Evolutionary conservation across 2,888 invertebrate species (phyloP).

Genomic region (Xestoiulus laeticollis): DNA sequence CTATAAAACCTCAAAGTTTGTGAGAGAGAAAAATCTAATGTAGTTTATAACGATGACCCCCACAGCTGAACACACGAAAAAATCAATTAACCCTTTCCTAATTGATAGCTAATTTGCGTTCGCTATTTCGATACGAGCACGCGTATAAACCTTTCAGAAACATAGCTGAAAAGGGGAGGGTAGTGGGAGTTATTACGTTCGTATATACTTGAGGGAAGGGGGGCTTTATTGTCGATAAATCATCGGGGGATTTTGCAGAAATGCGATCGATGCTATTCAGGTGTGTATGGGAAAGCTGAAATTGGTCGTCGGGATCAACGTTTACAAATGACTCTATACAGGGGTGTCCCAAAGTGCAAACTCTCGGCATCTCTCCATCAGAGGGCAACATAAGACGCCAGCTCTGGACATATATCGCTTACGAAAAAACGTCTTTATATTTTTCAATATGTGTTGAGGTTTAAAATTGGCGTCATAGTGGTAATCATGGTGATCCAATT

Average conservation of each 20-base stretch:
- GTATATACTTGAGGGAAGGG: neutral
- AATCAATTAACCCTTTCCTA: neutral
- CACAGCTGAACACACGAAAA: neutral
- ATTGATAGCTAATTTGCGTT: neutral
- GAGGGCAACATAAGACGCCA: no score
- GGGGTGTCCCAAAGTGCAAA: neutral
- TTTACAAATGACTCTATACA: neutral
- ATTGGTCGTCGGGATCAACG: neutral
- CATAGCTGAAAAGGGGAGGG: neutral
- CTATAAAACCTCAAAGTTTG: no score
- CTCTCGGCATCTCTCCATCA: no score
- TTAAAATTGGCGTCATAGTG: no score
- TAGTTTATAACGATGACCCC: neutral
- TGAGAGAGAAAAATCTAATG: neutral
- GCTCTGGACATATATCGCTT: no score
- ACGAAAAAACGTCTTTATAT: no score
- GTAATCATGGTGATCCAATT: no score
- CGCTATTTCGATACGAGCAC: neutral
- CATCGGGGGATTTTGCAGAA: conserved; percentile 48
- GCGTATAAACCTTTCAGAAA: neutral
- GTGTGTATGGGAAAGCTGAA: conserved; percentile 44
- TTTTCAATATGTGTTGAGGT: no score
- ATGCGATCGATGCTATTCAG: conserved; percentile 45
- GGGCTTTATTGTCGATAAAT: conserved; percentile 46
- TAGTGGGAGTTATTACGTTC: no score